Conservation (phyloP, 30 jellyfish, hydroid and myxozoan genomes). For the Nemopilema nomurai region DNA sequence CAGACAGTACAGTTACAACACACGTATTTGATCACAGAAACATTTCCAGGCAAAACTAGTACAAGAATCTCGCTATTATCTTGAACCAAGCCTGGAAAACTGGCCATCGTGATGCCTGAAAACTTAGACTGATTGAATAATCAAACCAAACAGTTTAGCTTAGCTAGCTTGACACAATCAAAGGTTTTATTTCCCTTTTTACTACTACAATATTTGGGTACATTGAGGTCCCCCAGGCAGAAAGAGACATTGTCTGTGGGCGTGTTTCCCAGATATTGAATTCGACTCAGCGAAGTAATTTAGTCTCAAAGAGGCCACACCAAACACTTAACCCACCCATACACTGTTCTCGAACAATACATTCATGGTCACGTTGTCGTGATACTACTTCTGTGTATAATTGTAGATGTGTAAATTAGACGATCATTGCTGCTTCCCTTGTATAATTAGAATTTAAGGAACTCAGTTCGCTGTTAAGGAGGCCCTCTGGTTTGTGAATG, state of each 20-base stretch:
- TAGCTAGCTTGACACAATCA: too few relatives aligned
- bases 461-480: not conserved
- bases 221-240: too few relatives aligned
- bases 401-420: not conserved
- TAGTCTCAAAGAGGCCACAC: not conserved
- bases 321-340: not conserved
- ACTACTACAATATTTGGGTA: too few relatives aligned
- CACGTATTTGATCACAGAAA: too few relatives aligned
- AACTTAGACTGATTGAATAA: too few relatives aligned
- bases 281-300: too few relatives aligned
- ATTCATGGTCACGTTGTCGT: not conserved
- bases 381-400: not conserved
- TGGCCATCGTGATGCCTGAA: too few relatives aligned
- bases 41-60: too few relatives aligned
- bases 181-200: too few relatives aligned
- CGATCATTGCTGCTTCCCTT: not conserved
- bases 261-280: too few relatives aligned
- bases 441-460: not conserved
- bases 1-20: not conserved
- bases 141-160: too few relatives aligned
- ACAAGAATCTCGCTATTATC: not conserved
- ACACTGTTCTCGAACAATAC: not conserved
- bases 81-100: constrained; percentile 6
- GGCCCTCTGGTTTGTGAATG: not conserved
- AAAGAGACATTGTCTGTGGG: too few relatives aligned